These are phyloP conservation scores for Clitarchus hookeri DNA, from an alignment of 2,888 invertebrate species.

Conservation along the genomic window DNA sequence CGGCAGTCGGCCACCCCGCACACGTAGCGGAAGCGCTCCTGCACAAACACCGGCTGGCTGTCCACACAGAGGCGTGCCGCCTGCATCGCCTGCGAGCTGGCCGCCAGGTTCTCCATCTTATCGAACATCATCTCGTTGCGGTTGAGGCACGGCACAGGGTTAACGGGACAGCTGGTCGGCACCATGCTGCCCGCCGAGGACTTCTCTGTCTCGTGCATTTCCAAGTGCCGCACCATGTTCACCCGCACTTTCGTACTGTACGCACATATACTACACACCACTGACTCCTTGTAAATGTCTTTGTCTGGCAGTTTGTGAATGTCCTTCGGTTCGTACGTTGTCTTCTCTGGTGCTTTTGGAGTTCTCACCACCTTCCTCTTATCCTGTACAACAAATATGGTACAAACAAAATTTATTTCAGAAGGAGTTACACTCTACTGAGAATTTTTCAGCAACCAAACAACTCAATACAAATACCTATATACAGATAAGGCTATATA, in stretches of 20 bases:
- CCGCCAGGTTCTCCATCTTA: conserved; percentile 81
- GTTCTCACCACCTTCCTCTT: conserved; percentile 41
- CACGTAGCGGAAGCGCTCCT: conserved; percentile 64
- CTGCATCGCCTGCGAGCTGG: conserved; percentile 60
- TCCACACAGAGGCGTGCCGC: conserved; percentile 48
- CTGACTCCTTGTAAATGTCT: conserved; percentile 64
- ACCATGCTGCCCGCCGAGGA: conserved; percentile 54
- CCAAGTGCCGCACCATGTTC: conserved; percentile 73
- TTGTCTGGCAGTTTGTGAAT: conserved; percentile 63
- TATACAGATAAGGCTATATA: no score
- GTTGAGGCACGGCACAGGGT: conserved; percentile 80
- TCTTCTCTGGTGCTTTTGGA: conserved; percentile 45
- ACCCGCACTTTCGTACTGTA: conserved; percentile 71
- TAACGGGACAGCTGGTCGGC: conserved; percentile 68
- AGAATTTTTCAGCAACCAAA: no score
- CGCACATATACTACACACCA: conserved; percentile 69
- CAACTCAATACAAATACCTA: no score
- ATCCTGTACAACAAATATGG: not conserved
- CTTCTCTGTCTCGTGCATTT: conserved; percentile 58
- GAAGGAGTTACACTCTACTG: no score
- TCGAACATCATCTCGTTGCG: conserved; percentile 81
- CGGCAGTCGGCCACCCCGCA: conserved; percentile 74
- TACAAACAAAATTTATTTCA: no score
- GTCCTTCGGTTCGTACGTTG: conserved; percentile 53
- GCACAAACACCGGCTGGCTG: conserved; percentile 56